Conservation (phyloP, 2,888 invertebrate species). For the Ophonus ardosiacus region DNA sequence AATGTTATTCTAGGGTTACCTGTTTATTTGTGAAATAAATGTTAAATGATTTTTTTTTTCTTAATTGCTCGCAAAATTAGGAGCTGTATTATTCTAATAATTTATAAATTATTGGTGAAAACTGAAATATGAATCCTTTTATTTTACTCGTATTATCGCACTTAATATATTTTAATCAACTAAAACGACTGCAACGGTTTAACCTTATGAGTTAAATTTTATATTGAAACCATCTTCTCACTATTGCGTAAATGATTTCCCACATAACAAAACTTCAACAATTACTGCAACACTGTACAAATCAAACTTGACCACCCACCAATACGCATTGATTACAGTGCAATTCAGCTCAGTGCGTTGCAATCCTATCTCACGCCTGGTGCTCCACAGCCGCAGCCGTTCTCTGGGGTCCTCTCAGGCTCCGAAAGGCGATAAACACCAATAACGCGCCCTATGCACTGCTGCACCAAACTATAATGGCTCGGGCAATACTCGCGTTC, state of each 20-base stretch:
- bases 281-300: not conserved
- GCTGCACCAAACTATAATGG: not conserved
- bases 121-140: too few species aligned
- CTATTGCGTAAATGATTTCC: not conserved
- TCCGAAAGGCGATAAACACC: not conserved
- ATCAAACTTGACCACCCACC: not conserved
- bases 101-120: too few species aligned
- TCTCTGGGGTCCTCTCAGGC: not conserved
- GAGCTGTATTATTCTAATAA: too few species aligned
- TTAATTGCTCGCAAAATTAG: too few species aligned
- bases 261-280: not conserved
- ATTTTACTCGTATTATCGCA: too few species aligned
- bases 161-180: too few species aligned
- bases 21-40: too few species aligned
- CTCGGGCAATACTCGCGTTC: not conserved
- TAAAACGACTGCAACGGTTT: too few species aligned
- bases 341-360: not conserved
- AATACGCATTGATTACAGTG: not conserved
- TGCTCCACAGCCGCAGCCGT: not conserved
- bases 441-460: not conserved
- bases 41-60: too few species aligned
- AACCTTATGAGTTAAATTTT: too few species aligned
- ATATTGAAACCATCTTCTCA: too few species aligned
- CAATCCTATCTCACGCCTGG: constrained; percentile 9
- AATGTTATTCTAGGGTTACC: too few species aligned